Evolutionary conservation across 2,888 invertebrate genomes (phyloP), one percentile per base, ranked within the genome.

Genomic region (Imbricaverruca yamaguchii): DNA sequence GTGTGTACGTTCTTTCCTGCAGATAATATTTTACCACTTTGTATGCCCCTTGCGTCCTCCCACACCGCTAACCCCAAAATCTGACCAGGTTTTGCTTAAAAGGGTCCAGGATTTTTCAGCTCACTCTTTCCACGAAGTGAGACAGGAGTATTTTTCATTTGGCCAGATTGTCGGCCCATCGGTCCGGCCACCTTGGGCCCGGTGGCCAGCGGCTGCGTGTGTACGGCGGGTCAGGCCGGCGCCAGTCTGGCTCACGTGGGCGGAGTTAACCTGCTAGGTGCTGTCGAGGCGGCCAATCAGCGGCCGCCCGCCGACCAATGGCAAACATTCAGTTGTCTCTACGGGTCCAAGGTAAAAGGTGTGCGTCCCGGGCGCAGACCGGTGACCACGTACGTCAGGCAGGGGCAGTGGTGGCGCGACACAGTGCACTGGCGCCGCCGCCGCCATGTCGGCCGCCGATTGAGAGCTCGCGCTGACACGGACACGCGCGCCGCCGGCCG

Each of bases 201-300:
- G 39, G 39, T 39, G 39, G 39, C 39, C 39, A 39, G 39, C 39
- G 39, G 39, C 4, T 39, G 39, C 39, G 39, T 39, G 39, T 39
- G 39, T 39, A 39, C 39, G 39, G 74, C 74, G 74, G 74, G 74
- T 15, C 74, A 74, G 53, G 8, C 53, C 21, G 74, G 74, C 74
- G 74, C 74, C 74, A 74, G 74, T 18, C 25, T 55, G 74, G 55
- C 74, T 74, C 74, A 39, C 53, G 74, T 18, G 55, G 74, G 74
- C 74, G 74, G 74, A 74, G 74, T 74, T 74, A 74, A 74, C 74
- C 74, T 74, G 74, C 74, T 74, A 74, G 74, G 74, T 74, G 55
- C 74, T n/a, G 74, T 21, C 74, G 53, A 21, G 74, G 10, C 55
- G 55, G 74, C 74, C 74, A 74, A 74, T 74, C 74, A 74, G 74